Evolutionary conservation across 2,113 vertebrate species (phyloP).

Genomic region (Campylomormyrus tamandua): DNA sequence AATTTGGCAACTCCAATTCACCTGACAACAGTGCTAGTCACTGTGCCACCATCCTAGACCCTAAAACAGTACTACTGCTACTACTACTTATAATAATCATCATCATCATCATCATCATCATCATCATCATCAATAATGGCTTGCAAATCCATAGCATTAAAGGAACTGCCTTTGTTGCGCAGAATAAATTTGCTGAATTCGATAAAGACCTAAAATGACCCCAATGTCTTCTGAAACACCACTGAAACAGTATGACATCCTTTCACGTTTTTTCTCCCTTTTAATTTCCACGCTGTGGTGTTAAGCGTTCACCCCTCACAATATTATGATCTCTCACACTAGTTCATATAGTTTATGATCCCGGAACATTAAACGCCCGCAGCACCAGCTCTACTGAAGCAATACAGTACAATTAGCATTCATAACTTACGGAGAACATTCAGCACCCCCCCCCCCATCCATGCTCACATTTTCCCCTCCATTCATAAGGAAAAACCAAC

Average conservation of each 20-base stretch:
- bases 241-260: background rate
- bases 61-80: background rate
- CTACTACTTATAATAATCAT: background rate
- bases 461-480: background rate
- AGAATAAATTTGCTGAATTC: background rate
- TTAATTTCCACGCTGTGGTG: background rate
- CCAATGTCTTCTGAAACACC: background rate
- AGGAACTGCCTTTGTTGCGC: background rate
- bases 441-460: background rate
- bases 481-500: background rate
- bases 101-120: background rate
- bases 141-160: background rate
- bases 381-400: background rate
- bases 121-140: background rate
- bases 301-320: background rate
- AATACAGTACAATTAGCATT: background rate
- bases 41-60: background rate
- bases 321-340: background rate
- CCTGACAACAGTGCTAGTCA: background rate
- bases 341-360: conserved; percentile 10
- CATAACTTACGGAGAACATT: background rate
- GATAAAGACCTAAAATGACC: background rate
- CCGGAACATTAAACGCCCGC: background rate
- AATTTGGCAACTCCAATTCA: background rate
- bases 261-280: background rate